Evolutionary conservation across 2,888 invertebrate species (phyloP), one percentile per base, ranked within the genome.

Genomic region (Eupithecia subumbrata): DNA sequence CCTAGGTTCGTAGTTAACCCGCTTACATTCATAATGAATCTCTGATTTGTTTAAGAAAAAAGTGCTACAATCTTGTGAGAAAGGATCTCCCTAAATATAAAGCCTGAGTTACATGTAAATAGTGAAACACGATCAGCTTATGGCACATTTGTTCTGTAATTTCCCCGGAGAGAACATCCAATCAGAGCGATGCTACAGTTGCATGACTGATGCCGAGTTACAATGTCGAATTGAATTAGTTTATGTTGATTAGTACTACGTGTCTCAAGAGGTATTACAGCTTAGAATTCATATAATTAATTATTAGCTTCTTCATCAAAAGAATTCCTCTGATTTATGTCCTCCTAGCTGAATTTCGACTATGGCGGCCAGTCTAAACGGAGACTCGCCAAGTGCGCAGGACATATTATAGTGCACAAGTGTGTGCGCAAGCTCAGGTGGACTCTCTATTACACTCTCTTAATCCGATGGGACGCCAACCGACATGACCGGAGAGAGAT

Each of bases 161-260:
- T 81, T 81, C 81, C 81, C 81, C 0, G 12, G 78, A 64, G 81
- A 52, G 25, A 45, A 64, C 71, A 74, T 78, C 79, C 78, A 80
- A 80, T 80, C 80, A 80, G 79, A 72, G 73, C n/a, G 67, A 30
- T 73, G 75, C 69, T 72, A 74, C 73, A 60, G 69, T 70, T 80
- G 75, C 76, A 76, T 77, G 78, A 75, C 75, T 71, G 72, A 71
- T 76, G 76, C 76, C 64, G 73, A 69, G 75, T 71, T 79, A 68
- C 78, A 70, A 48, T 80, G 74, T 76, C 72, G 74, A 76, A 80
- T 80, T 79, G 78, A 80, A 80, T 79, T 80, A 79, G 78, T 74
- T 77, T 71, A 69, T 69, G 73, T 72, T 75, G 76, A 80, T 80
- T 80, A 78, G 75, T 78, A 75, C 72, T 14, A 30, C 7, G 2